Evolutionary conservation across 1,140 invertebrate species (phyloP), one percentile per base, ranked within the genome.

Genomic region (Macrostomum lignano): DNA sequence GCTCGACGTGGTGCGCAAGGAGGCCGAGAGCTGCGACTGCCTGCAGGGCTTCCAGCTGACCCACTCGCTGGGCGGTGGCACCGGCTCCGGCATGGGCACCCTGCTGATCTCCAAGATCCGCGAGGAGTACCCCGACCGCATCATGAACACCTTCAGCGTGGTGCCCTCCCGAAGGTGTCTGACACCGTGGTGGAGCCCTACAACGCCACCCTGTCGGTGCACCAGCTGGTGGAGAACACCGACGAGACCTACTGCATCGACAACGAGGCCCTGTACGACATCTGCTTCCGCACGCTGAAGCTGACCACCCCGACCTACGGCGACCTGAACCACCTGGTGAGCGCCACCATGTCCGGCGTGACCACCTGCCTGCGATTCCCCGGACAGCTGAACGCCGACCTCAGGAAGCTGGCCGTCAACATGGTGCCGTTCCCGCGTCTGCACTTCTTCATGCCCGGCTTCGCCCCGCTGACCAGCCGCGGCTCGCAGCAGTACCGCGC

Each of bases 211-310:
- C 52, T 76, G 0, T 72, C 71, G 10, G 66, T 74, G 2, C 69
- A 73, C 46, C 70, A 73, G 48, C 51, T 74, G 21, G 67, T 74
- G 13, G 72, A 75, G 49, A 69, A 71, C 40, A 73, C 70, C 3
- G 72, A 61, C 25, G 66, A 71, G 44, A 55, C 60, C 11, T 65
- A 51, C 43, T 64, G 62, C 39, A 65, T 65, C 40, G 63, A 66
- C 44, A 65, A 66, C 52, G 77, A 81, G 58, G 77, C 77, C 36
- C 62, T 82, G 7, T 82, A 81, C 46, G 76, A 81, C 52, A 82
- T 82, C 45, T 81, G 77, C 58, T 81, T 79, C 66, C 67, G 76
- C 26, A 82, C 75, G 17, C 55, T 82, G 36, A 81, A 79, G 55
- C 59, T 84, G 1, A 74, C 65, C 14, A 64, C 55, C 10, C 64